phyloP scores from a whole-genome alignment of 2,797 vertebrate species.

The Spatula versicolor region DNA sequence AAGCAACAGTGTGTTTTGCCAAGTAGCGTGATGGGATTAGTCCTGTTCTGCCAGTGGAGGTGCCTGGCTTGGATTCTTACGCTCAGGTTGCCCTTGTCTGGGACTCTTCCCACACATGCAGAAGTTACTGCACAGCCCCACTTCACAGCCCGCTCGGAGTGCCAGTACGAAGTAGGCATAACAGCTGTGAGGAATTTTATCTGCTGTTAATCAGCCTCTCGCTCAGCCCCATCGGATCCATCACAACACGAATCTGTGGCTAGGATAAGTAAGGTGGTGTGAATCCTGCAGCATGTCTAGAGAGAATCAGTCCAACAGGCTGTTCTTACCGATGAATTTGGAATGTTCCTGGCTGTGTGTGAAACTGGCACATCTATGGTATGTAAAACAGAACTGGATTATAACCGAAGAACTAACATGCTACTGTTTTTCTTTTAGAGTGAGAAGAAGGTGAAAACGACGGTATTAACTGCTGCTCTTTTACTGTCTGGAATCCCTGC shows the following conservation, averaged over 20 bases:
- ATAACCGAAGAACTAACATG: background rate
- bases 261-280: background rate
- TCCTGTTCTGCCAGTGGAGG: background rate
- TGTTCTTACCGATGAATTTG: rapidly evolving
- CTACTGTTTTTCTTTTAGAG: constrained; percentile 76
- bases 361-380: background rate
- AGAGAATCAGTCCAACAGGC: background rate
- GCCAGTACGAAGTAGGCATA: background rate
- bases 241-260: background rate
- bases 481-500: constrained; percentile 94
- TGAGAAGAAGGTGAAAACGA: constrained; percentile 92
- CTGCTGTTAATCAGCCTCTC: background rate
- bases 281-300: background rate
- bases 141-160: background rate
- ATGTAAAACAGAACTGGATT: background rate
- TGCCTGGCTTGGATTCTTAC: background rate
- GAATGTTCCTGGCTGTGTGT: background rate
- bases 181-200: background rate
- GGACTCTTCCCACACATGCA: background rate
- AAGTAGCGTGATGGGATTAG: background rate
- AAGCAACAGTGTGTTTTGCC: background rate
- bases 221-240: rapidly evolving
- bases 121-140: background rate
- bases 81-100: background rate
- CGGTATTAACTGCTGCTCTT: constrained; percentile 92